Percentiles rank a stretch among this genome's conserved stretches.
phyloP scores from a whole-genome alignment of 1,140 invertebrate species.

The Dryas iulia region DNA sequence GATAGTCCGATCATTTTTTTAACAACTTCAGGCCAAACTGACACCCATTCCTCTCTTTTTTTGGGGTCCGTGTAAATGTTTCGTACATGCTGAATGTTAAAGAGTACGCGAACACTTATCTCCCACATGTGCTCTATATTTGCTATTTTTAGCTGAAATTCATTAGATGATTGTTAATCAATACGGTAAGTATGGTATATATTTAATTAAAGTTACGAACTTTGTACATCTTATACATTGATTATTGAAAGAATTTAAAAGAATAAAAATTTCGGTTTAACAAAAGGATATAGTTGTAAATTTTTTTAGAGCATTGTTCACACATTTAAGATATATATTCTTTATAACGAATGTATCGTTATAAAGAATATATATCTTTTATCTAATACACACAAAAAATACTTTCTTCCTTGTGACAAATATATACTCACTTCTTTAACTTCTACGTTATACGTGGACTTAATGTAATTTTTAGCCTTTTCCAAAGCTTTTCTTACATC shows the following conservation, averaged over 20 bases:
- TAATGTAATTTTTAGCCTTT: constrained; percentile 83
- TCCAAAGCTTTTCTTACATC: constrained; percentile 86
- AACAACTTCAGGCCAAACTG: constrained; percentile 80
- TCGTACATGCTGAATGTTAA: constrained; percentile 81
- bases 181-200: not conserved
- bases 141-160: constrained; percentile 79
- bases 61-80: constrained; percentile 82
- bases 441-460: constrained; percentile 79
- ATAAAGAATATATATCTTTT: too few species aligned
- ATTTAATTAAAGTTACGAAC: not conserved
- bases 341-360: too few species aligned
- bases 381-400: too few species aligned
- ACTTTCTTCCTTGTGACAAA: too few species aligned
- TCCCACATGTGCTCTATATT: constrained; percentile 83
- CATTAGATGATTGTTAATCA: not conserved
- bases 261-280: too few species aligned
- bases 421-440: constrained; percentile 79
- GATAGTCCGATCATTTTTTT: constrained; percentile 81
- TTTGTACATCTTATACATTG: too few species aligned
- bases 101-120: constrained; percentile 79
- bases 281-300: too few species aligned
- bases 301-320: too few species aligned
- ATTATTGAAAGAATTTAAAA: too few species aligned
- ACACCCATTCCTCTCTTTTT: constrained; percentile 80
- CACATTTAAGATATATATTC: too few species aligned